phyloP scores from a whole-genome alignment of 2,888 invertebrate genomes.

The Morpho helenor region DNA sequence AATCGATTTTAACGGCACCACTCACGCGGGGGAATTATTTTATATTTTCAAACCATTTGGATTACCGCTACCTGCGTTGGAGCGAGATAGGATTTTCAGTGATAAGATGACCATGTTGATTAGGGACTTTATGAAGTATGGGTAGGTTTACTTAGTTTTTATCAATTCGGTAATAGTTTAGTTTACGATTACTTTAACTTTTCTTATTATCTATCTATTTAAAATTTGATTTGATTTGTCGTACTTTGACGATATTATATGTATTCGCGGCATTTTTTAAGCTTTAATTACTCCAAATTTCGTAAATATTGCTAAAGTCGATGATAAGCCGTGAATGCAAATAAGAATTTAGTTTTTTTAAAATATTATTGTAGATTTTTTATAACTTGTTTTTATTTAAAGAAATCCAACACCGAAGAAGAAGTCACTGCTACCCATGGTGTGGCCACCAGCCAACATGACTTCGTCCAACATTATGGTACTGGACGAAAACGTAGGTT shows the following conservation, averaged over 20 bases:
- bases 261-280: too few relatives aligned
- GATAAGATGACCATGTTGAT: conserved; percentile 56
- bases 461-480: conserved; percentile 44
- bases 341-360: too few relatives aligned
- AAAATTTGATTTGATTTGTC: too few relatives aligned
- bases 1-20: conserved; percentile 39
- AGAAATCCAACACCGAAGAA: conserved; percentile 57
- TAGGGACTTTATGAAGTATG: conserved; percentile 63
- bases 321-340: too few relatives aligned
- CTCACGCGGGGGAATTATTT: conserved; percentile 64
- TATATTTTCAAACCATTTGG: conserved; percentile 65
- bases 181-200: too few relatives aligned
- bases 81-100: conserved; percentile 45
- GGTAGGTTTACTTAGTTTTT: conserved; percentile 32
- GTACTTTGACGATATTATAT: too few relatives aligned
- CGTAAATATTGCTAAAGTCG: too few relatives aligned
- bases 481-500: conserved; percentile 37
- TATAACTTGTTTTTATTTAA: conserved; percentile 26
- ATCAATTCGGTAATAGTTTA: too few relatives aligned
- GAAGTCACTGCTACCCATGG: conserved; percentile 41
- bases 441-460: conserved; percentile 45
- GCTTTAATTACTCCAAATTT: too few relatives aligned
- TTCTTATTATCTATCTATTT: too few relatives aligned
- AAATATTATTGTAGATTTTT: neutral
- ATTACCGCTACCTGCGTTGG: conserved; percentile 37